Conservation (phyloP, 2,113 vertebrate species). For the Zosterops hypoxanthus region DNA sequence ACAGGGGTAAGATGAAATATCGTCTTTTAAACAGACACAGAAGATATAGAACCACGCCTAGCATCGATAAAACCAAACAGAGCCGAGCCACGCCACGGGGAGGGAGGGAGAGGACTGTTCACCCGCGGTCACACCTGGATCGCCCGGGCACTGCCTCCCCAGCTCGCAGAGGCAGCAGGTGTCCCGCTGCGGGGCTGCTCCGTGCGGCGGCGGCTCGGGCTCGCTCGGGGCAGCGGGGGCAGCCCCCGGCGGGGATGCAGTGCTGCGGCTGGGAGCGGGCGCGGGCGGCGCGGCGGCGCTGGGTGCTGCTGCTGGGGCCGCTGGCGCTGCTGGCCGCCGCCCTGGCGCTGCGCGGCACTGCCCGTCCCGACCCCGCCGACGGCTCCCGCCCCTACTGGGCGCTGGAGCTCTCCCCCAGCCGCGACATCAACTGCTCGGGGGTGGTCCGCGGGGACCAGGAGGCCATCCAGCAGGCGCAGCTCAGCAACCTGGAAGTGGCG, state of each 20-base stretch:
- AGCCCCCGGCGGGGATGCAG: background rate
- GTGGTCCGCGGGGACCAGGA: constrained; percentile 73
- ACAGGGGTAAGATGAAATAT: background rate
- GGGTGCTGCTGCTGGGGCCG: background rate
- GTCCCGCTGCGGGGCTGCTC: background rate
- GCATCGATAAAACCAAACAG: background rate
- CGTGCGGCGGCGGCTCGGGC: background rate
- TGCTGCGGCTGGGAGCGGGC: background rate
- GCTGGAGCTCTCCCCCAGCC: constrained; percentile 52
- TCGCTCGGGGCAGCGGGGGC: background rate
- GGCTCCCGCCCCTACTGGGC: background rate
- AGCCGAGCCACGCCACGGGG: background rate
- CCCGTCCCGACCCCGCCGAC: background rate
- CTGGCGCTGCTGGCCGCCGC: background rate
- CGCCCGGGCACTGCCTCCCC: background rate
- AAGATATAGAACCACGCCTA: background rate
- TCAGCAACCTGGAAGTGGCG: constrained; percentile 60
- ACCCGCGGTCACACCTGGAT: background rate
- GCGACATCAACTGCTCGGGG: constrained; percentile 70
- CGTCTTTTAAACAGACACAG: background rate
- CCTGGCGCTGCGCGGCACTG: background rate
- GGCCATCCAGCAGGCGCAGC: background rate
- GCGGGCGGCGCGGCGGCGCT: background rate
- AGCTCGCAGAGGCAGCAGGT: background rate
- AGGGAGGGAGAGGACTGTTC: constrained; percentile 40